Evolutionary conservation across 2,888 invertebrate genomes (phyloP).

Genomic region (Brachyopa scutellaris): DNA sequence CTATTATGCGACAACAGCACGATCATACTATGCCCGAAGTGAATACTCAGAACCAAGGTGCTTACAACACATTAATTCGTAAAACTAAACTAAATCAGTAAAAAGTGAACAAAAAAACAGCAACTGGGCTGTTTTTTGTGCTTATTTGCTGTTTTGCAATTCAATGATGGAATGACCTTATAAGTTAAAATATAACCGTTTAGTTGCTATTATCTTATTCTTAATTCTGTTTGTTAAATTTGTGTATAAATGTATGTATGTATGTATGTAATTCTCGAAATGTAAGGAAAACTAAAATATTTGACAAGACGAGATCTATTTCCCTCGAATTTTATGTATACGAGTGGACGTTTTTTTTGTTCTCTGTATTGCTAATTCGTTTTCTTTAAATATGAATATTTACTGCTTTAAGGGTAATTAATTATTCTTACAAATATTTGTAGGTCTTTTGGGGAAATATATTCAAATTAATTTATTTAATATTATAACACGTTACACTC

Average conservation of each 20-base stretch:
- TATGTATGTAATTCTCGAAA: slow-evolving; percentile 11
- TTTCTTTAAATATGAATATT: background rate
- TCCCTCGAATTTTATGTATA: slow-evolving; percentile 20
- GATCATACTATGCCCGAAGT: slow-evolving; percentile 77
- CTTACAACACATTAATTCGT: slow-evolving; percentile 70
- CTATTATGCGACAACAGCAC: slow-evolving; percentile 74
- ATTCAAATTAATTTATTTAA: background rate
- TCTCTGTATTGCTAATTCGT: slow-evolving; percentile 13
- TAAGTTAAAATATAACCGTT: background rate
- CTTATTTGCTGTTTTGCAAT: slow-evolving; percentile 34
- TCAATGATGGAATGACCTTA: background rate
- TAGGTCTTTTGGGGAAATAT: background rate
- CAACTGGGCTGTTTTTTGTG: slow-evolving; percentile 5
- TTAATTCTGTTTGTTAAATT: slow-evolving; percentile 7
- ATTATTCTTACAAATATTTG: background rate
- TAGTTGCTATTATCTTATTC: background rate
- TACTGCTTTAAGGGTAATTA: slow-evolving; percentile 7
- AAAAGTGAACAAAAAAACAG: slow-evolving; percentile 6
- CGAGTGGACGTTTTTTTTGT: background rate
- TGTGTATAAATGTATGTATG: too few species aligned
- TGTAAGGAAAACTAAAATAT: background rate
- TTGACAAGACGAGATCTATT: background rate
- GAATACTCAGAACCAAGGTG: slow-evolving; percentile 79
- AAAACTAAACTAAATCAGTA: slow-evolving; percentile 10
- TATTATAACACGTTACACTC: background rate